Conservation (phyloP, 2,797 vertebrate genomes). For the Lates japonicus region DNA sequence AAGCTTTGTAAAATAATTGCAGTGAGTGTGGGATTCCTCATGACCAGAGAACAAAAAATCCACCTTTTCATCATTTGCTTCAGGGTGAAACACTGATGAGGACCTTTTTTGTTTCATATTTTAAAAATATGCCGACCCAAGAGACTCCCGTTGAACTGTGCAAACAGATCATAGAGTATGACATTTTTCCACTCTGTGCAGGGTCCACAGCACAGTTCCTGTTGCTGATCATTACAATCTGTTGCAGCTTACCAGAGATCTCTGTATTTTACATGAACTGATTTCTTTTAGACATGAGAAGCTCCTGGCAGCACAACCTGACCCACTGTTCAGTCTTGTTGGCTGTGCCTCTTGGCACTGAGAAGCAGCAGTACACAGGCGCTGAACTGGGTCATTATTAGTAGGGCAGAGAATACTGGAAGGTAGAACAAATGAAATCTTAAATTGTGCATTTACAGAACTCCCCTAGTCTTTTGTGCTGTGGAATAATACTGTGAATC, state of each 20-base stretch:
- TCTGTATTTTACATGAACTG: conserved; percentile 31
- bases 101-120: conserved; percentile 2
- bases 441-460: conserved; percentile 28
- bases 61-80: conserved; percentile 5
- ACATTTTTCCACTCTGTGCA: conserved; percentile 1
- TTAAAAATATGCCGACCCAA: conserved; percentile 9
- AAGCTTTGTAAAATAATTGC: conserved; percentile 4
- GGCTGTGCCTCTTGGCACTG: conserved; percentile 52
- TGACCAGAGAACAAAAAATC: conserved; percentile 20
- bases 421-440: conserved; percentile 36
- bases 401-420: conserved; percentile 15
- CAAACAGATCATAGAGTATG: not conserved
- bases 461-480: not conserved
- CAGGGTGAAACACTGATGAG: conserved; percentile 11
- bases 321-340: conserved; percentile 48
- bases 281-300: conserved; percentile 32
- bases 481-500: conserved; percentile 3
- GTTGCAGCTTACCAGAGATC: conserved; percentile 46
- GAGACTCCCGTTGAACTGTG: not conserved
- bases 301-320: conserved; percentile 54
- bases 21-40: conserved; percentile 3
- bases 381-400: conserved; percentile 49
- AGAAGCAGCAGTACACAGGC: conserved; percentile 33
- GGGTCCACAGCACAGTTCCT: conserved; percentile 15
- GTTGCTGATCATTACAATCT: conserved; percentile 50